These are phyloP conservation scores for Orcinus orca DNA, from an alignment of 2,113 vertebrate genomes.

Conservation along the genomic window DNA sequence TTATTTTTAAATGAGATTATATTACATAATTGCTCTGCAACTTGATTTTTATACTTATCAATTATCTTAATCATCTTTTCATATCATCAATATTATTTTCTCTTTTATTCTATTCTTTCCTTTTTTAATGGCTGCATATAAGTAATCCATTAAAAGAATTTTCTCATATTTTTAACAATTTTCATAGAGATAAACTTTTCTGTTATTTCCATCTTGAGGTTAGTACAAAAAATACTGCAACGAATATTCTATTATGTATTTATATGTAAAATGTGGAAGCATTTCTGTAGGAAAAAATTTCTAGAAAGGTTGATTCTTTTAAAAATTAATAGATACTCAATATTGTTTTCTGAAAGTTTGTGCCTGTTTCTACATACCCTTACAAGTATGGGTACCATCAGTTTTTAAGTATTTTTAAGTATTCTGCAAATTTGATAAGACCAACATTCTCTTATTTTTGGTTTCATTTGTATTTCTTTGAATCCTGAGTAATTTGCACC, in stretches of 20 bases:
- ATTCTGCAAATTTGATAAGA: background rate
- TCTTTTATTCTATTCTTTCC: background rate
- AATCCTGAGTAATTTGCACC: background rate
- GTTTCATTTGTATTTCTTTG: background rate
- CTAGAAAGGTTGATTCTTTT: background rate
- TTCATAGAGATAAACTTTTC: background rate
- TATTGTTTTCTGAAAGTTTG: background rate
- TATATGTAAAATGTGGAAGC: conserved; percentile 13
- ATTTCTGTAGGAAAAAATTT: background rate
- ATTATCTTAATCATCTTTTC: background rate
- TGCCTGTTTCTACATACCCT: background rate
- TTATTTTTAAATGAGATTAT: background rate
- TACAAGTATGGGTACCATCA: background rate
- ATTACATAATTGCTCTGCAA: background rate
- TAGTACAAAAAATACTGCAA: background rate
- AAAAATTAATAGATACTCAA: background rate
- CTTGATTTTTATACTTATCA: background rate
- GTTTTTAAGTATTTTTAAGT: conserved; percentile 40
- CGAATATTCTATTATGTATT: background rate
- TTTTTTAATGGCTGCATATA: background rate
- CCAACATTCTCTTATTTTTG: background rate
- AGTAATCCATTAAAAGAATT: background rate
- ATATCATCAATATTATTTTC: background rate
- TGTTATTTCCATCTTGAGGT: background rate
- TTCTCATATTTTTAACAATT: background rate